Conservation (phyloP, 2,888 invertebrate species). For the Cantharis nigra region DNA sequence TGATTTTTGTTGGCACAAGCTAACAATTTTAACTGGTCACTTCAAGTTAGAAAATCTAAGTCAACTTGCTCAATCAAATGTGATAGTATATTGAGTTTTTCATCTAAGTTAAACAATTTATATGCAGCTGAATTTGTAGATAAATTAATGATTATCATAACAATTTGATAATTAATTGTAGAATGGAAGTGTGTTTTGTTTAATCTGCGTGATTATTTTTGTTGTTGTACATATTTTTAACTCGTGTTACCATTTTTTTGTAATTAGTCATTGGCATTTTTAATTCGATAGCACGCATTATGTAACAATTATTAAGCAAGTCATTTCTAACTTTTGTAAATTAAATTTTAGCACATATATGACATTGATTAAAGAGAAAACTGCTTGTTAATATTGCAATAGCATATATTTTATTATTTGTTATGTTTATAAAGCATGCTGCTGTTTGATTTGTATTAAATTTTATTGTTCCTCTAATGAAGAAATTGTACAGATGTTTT, state of each 20-base stretch:
- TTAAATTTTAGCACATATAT: background rate
- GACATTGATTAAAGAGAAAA: background rate
- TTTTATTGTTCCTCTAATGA: background rate
- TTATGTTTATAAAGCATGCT: background rate
- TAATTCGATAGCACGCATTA: background rate
- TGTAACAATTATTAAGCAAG: background rate
- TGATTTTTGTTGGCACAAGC: background rate
- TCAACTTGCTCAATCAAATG: constrained; percentile 22
- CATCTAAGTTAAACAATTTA: constrained; percentile 12
- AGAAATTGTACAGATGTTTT: background rate
- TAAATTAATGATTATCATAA: constrained; percentile 7
- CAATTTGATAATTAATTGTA: background rate
- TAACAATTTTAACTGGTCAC: background rate
- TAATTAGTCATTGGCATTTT: background rate
- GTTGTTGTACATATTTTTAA: background rate
- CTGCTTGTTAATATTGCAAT: background rate
- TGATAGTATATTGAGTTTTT: constrained; percentile 19
- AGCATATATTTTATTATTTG: background rate
- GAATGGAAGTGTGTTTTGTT: background rate
- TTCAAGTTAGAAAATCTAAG: constrained; percentile 6
- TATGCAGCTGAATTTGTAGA: constrained; percentile 7
- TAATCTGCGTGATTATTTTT: background rate
- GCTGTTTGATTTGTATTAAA: background rate
- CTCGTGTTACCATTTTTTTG: background rate
- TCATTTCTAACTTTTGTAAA: background rate